Evolutionary conservation across 2,113 vertebrate genomes (phyloP).

Genomic region (Acrocephalus kingi): DNA sequence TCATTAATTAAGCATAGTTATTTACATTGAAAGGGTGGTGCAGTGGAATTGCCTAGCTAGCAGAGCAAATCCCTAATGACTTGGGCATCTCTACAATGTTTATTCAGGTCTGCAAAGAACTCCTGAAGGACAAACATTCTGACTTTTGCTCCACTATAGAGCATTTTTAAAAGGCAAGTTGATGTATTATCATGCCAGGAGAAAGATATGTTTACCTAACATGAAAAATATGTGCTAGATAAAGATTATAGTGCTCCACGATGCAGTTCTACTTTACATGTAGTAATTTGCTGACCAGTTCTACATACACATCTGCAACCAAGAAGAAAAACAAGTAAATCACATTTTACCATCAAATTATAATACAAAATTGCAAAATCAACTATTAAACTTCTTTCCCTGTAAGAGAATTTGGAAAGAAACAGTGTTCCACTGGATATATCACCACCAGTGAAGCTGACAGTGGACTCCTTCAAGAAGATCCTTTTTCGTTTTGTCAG

Average conservation of each 20-base stretch:
- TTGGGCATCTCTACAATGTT: neutral
- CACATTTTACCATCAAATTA: neutral
- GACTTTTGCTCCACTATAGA: neutral
- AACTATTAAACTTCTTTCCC: neutral
- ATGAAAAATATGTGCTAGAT: neutral
- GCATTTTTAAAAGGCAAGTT: neutral
- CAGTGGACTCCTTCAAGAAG: neutral
- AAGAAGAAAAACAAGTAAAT: neutral
- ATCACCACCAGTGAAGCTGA: neutral
- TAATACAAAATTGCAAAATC: neutral
- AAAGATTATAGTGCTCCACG: neutral
- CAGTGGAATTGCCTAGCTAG: slow-evolving; percentile 42
- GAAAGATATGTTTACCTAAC: neutral
- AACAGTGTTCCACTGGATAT: neutral
- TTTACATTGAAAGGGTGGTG: slow-evolving; percentile 19
- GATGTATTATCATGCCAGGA: neutral
- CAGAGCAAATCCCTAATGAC: slow-evolving; percentile 23
- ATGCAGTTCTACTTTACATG: neutral
- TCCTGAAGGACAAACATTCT: slow-evolving; percentile 35
- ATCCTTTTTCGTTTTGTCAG: neutral
- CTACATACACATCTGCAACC: neutral
- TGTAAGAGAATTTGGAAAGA: neutral
- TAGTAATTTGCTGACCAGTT: neutral
- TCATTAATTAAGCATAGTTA: slow-evolving; percentile 47
- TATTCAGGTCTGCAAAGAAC: slow-evolving; percentile 16